Base-by-base conservation (phyloP, 2,113 vertebrate genomes). In the Chionomys nivalis region DNA sequence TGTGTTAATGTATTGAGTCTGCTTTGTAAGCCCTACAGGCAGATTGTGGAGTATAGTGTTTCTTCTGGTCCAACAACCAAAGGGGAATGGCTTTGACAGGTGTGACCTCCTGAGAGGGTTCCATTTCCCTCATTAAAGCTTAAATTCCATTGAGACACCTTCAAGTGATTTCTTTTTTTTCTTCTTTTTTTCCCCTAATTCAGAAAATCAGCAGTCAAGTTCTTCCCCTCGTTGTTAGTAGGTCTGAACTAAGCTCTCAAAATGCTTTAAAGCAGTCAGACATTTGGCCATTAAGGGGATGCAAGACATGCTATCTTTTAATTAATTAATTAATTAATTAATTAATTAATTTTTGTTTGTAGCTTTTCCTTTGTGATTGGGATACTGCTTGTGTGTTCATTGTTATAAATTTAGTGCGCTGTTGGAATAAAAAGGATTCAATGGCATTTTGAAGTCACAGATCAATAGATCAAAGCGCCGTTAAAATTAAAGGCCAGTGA, bases 401-500 rank as follows among this genome's bases (percentile, higher is more conserved):
- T 82, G n/a, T 23, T 17, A 23, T 44, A 49, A 70, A 17, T 91
- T 91, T 6, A 79, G 86, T 61, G 47, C 19, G 19, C 1, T 11
- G 23, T 70, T 72, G 66, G 73, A 39, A 75, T 82, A 95, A 83
- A 88, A 24, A 77, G 52, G 42, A 89, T 3, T 36, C 65, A 79
- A 7, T 31, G 14, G 36, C 24, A 72, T 90, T 90, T 94, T 91
- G 42, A 94, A 72, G 28, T 10, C 31, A 90, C 61, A 26, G 58
- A 90, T 47, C 76, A 92, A 83, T 47, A 85, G 94, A 95, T 95
- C 90, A 89, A 88, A 73, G 66, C 3, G 82, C 3, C 87, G 95
- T 81, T 66, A 97, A 94, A 98, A 98, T 89, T 90, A 96, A 91
- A 94, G 97, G 91, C 83, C 76, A 95, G 47, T 75, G 96, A 63